phyloP scores from a whole-genome alignment of 2,797 vertebrate species.

The Amblyopsis hoosieri region DNA sequence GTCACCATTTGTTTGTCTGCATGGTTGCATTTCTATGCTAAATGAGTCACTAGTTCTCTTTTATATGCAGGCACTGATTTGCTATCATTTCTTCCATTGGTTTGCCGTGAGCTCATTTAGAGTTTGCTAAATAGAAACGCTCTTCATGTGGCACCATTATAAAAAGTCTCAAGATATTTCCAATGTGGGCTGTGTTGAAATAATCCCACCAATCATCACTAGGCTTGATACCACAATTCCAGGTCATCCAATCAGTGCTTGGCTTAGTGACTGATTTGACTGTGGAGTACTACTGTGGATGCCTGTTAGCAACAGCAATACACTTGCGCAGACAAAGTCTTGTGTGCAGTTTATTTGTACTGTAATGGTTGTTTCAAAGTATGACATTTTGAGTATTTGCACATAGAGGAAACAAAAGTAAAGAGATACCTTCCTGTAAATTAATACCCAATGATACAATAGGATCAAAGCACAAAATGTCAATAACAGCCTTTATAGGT shows the following conservation, averaged over 20 bases:
- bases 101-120: slow-evolving; percentile 28
- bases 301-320: slow-evolving; percentile 41
- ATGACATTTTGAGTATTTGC: slow-evolving; percentile 44
- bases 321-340: slow-evolving; percentile 32
- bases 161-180: slow-evolving; percentile 46
- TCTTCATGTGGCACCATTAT: slow-evolving; percentile 17
- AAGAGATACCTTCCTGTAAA: slow-evolving; percentile 13
- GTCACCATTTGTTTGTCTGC: slow-evolving; percentile 37
- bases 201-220: slow-evolving; percentile 29
- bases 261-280: slow-evolving; percentile 29
- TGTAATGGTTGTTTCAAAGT: slow-evolving; percentile 32
- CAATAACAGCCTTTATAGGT: too few species aligned
- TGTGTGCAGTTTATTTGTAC: slow-evolving; percentile 35
- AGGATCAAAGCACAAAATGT: too few species aligned
- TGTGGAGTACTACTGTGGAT: slow-evolving; percentile 20
- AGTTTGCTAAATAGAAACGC: slow-evolving; percentile 23
- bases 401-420: slow-evolving; percentile 33
- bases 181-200: slow-evolving; percentile 39
- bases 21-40: slow-evolving; percentile 27
- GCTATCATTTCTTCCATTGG: slow-evolving; percentile 25
- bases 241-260: slow-evolving; percentile 30
- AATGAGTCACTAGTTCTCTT: slow-evolving; percentile 18
- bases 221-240: slow-evolving; percentile 16
- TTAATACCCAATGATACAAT: slow-evolving; percentile 11
- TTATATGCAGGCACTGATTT: slow-evolving; percentile 18